phyloP scores from a whole-genome alignment of 2,113 vertebrate genomes.

The Pogonocichla stellata region DNA sequence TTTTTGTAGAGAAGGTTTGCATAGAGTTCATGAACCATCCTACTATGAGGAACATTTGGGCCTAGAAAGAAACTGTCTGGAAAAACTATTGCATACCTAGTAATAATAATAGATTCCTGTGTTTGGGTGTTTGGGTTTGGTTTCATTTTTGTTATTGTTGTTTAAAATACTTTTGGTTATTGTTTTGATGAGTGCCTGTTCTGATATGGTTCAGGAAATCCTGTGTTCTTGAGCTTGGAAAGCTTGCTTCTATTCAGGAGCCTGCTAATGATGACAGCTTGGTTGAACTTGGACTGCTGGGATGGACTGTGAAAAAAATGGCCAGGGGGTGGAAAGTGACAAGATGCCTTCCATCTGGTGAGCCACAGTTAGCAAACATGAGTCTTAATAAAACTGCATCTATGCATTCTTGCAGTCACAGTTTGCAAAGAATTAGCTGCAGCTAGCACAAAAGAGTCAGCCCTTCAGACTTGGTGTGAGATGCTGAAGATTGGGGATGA shows the following conservation, averaged over 20 bases:
- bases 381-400: not conserved
- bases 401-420: not conserved
- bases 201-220: conserved; percentile 50
- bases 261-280: not conserved
- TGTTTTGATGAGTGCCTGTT: conserved; percentile 26
- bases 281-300: not conserved
- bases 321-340: not conserved
- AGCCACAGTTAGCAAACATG: not conserved
- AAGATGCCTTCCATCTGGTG: not conserved
- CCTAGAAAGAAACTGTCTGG: not conserved
- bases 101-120: not conserved
- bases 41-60: not conserved
- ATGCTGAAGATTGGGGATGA: not conserved
- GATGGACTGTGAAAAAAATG: not conserved
- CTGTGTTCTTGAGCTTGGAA: conserved; percentile 33
- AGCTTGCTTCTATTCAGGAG: not conserved
- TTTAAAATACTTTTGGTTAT: conserved; percentile 19
- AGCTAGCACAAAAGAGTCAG: not conserved
- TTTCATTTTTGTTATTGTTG: not conserved
- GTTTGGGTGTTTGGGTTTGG: not conserved
- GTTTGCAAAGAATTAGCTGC: not conserved
- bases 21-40: not conserved
- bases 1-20: not conserved
- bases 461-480: not conserved
- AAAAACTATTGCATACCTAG: not conserved